phyloP scores from a whole-genome alignment of 37 sponge, comb jelly and placozoan genomes.

The Oopsacas minuta region DNA sequence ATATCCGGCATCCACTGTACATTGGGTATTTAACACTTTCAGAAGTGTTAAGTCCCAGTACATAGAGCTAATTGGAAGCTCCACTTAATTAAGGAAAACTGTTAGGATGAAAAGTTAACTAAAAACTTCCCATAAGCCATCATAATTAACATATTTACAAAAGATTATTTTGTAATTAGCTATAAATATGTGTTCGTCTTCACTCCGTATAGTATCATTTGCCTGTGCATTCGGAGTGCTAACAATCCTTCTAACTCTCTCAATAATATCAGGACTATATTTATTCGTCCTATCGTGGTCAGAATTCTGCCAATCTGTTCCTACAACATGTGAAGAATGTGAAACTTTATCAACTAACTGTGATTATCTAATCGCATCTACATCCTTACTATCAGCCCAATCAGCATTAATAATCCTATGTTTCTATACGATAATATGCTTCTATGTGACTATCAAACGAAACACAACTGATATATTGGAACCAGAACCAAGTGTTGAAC shows the following conservation, averaged over 20 bases:
- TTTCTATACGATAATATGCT: not conserved
- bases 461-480: not conserved
- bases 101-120: not conserved
- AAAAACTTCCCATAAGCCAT: not conserved
- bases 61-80: not conserved
- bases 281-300: not conserved
- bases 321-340: not conserved
- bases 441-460: not conserved
- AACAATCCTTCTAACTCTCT: not conserved
- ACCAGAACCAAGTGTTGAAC: not conserved
- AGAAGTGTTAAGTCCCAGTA: too few species aligned
- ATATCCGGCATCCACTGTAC: too few species aligned
- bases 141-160: too few species aligned
- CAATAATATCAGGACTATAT: not conserved
- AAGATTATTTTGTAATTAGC: too few species aligned
- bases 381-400: not conserved
- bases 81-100: not conserved
- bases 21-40: too few species aligned
- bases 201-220: not conserved
- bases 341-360: not conserved
- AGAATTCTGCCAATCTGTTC: not conserved
- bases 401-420: not conserved
- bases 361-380: not conserved
- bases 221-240: not conserved
- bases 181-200: not conserved